Base-by-base conservation (phyloP, 2,113 vertebrate genomes). In the Varanus salvator region DNA sequence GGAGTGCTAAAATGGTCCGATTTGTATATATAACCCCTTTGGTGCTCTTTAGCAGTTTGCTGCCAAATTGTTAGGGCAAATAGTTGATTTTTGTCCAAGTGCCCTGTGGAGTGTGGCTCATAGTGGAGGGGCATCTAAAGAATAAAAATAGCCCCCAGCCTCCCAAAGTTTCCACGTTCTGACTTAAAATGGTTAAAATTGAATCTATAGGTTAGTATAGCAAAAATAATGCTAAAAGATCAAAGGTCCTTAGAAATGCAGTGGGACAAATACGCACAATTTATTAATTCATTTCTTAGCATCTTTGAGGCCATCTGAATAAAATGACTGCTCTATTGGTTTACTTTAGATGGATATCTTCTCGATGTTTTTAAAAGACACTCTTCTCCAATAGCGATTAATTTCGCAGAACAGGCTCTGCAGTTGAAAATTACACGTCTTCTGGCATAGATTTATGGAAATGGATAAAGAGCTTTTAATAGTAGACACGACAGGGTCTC, bases 361-460 rank as follows among this genome's bases (percentile, higher is more conserved):
- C 17, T 8, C 11, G 91, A 3, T 29, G 29, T 54, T 12, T 69
- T 92, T 85, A 84, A 0, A 81, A 50, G 12, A 50, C 6, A 21
- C 44, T 91, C 86, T 71, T 80, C 23, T 88, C n/a, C 60, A 92
- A 25, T 72, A 92, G 3, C 76, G 92, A 68, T 82, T 85, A 83
- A 54, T 84, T 92, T 31, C 52, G 78, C 89, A 87, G 52, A 90
- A 60, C 80, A 89, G 84, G 25, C 0, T 87, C 50, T 27, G 1
- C 44, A 84, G 68, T 21, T 90, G 86, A 91, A n/a, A 90, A 87
- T 90, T 90, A 83, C 15, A n/a, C 1, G 76, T 86, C 48, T 29
- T 93, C 77, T 90, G 31, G 57, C 89, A 82, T 1, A 5, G 27
- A 64, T 9, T 29, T 14, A 57, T 14, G 12, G 50, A 90, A 93